These are phyloP conservation scores for Leptogaster cylindrica DNA, from an alignment of 2,888 invertebrate genomes.

Conservation along the genomic window DNA sequence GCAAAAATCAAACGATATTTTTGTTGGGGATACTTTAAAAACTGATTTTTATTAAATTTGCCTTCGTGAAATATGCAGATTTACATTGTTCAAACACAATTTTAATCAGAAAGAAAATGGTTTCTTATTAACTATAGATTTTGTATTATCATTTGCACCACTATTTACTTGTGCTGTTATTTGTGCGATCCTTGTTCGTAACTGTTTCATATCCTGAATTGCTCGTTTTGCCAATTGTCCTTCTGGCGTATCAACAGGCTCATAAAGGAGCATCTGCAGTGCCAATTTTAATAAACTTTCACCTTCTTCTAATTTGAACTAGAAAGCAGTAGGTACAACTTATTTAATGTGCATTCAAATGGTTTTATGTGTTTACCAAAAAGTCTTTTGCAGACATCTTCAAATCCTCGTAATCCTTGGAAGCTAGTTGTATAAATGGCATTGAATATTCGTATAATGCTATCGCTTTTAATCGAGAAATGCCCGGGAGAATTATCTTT, in stretches of 20 bases:
- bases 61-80: no score
- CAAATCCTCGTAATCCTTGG: slow-evolving; percentile 65
- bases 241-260: slow-evolving; percentile 75
- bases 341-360: background rate
- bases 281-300: slow-evolving; percentile 69
- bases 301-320: slow-evolving; percentile 66
- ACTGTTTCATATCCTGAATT: slow-evolving; percentile 68
- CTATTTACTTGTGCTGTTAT: no score
- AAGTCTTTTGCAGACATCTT: slow-evolving; percentile 65
- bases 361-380: slow-evolving; percentile 55
- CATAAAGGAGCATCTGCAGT: slow-evolving; percentile 72
- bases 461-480: slow-evolving; percentile 66
- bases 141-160: no score
- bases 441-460: slow-evolving; percentile 78
- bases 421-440: slow-evolving; percentile 69
- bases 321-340: slow-evolving; percentile 36
- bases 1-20: no score
- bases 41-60: no score
- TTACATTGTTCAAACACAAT: no score
- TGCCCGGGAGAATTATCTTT: slow-evolving; percentile 69
- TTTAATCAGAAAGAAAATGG: no score
- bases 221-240: slow-evolving; percentile 73
- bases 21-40: no score
- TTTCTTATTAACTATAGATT: no score
- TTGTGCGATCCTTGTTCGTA: background rate